A percentile compares a stretch with the other conserved stretches of the same genome.
Conservation (phyloP, 2,113 vertebrate genomes). For the Chiloscyllium plagiosum region DNA sequence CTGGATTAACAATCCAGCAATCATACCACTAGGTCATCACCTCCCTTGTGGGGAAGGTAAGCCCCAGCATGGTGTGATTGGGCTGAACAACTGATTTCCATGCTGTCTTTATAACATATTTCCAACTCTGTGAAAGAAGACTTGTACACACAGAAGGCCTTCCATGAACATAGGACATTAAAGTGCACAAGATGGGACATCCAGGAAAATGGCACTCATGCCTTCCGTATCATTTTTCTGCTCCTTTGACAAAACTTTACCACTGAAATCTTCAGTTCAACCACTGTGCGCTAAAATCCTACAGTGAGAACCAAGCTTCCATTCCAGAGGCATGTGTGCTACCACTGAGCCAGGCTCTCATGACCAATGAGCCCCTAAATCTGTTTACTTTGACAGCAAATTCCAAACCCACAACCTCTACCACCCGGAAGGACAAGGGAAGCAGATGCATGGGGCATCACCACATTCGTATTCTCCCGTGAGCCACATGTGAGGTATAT, state of each 20-base stretch:
- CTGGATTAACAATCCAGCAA: too few relatives aligned
- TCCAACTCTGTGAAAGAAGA: background rate
- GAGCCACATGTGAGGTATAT: too few relatives aligned
- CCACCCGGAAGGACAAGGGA: too few relatives aligned
- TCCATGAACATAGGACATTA: background rate
- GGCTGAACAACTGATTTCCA: background rate
- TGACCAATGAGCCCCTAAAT: background rate
- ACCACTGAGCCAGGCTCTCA: background rate
- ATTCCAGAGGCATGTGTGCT: background rate
- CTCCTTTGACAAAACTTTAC: too few relatives aligned
- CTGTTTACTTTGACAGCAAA: too few relatives aligned
- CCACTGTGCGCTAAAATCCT: background rate
- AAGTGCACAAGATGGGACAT: background rate
- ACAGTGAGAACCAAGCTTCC: background rate
- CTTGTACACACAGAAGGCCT: background rate
- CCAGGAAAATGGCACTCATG: background rate
- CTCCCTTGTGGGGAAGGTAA: background rate
- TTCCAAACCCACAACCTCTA: too few relatives aligned
- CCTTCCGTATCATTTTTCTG: background rate
- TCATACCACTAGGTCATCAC: too few relatives aligned
- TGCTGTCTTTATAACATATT: background rate
- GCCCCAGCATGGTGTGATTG: background rate
- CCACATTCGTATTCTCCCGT: too few relatives aligned
- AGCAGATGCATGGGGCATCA: too few relatives aligned
- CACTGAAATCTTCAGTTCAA: background rate